Evolutionary conservation across 2,113 vertebrate species (phyloP).

Genomic region (Proterorhinus semilunaris): DNA sequence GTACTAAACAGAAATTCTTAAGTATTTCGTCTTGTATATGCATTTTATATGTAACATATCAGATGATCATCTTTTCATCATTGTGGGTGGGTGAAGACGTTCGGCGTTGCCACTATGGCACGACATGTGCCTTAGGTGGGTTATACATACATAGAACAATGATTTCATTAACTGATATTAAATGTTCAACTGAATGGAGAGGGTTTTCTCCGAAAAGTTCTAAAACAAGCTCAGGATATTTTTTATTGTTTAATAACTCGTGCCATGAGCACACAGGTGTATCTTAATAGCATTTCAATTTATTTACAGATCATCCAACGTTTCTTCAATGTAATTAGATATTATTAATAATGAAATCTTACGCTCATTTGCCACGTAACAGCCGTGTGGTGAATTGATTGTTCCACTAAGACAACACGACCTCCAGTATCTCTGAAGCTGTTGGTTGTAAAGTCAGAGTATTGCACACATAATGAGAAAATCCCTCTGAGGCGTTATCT

Average conservation of each 20-base stretch:
- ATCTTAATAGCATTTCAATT: not conserved
- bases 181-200: too few species aligned
- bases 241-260: too few species aligned
- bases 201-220: too few species aligned
- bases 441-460: not conserved
- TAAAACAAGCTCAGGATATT: too few species aligned
- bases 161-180: too few species aligned
- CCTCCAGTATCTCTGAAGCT: not conserved
- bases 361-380: not conserved
- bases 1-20: not conserved
- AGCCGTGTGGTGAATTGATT: constrained; percentile 1
- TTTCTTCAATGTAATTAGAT: constrained; percentile 1
- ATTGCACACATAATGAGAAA: constrained; percentile 15
- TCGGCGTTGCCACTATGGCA: too few species aligned
- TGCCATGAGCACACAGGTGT: too few species aligned
- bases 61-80: too few species aligned
- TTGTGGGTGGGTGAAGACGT: too few species aligned
- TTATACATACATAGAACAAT: too few species aligned
- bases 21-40: not conserved
- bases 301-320: not conserved
- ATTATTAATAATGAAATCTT: not conserved
- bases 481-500: constrained; percentile 17
- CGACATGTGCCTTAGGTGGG: too few species aligned
- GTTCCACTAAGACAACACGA: not conserved
- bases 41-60: not conserved